Base-by-base conservation (phyloP, 2,888 invertebrate species). In the Metalampra italica region DNA sequence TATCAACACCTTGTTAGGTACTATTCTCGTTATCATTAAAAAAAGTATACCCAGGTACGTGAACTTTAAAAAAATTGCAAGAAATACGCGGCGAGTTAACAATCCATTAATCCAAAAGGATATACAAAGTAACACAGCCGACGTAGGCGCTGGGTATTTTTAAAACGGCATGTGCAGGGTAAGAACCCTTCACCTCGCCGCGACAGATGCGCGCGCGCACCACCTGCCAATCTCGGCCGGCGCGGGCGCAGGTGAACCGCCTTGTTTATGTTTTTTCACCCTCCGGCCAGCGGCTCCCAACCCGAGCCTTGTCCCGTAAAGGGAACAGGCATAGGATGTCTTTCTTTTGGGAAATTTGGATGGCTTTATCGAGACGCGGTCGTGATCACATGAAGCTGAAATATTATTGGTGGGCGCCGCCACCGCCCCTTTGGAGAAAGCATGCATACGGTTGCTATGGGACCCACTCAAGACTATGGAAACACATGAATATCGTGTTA, bases 181-280 rank as follows among this genome's bases (percentile, higher is more conserved):
- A 47, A 37, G n/a, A 45, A 36, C 36, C 43, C 43, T 43, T 32
- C 36, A 32, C 43, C 34, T 32, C 43, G n/a, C 43, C 29, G 22
- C 54, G 71, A 82, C 85, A 86, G 82, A 82, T 84, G 83, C 70
- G 62, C 60, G 53, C 57, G 58, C 64, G 62, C 60, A 55, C 64
- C 87, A 87, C 88, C 88, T 87, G 87, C 87, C 84, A 87, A 88
- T 88, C 88, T 78, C 37, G 37, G 34, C 39, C 69, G 70, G 82
- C 79, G 71, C 65, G 58, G 64, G 62, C 66, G 81, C 81, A 86
- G 86, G 85, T 88, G 87, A 72, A 57, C 59, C 61, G 40, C 58
- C 57, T 56, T 84, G 83, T 85, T 84, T 83, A 85, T 70, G 70
- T 83, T 85, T 87, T 82, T 82, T 84, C 22, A 43, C 43, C 15